Conservation (phyloP, 2,888 invertebrate species). For the Leptinotarsa tumamoca region DNA sequence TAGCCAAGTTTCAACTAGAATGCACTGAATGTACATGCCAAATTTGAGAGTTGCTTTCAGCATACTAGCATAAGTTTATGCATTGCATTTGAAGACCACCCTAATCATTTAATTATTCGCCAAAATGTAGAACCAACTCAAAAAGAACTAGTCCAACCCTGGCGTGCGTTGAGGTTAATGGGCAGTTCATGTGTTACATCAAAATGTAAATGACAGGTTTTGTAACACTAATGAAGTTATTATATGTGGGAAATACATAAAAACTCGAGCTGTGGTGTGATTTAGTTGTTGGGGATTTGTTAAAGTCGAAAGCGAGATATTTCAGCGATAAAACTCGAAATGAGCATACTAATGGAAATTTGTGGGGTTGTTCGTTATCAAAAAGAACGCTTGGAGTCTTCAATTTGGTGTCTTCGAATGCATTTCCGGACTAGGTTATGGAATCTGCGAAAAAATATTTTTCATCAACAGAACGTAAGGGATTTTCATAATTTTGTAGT, state of each 20-base stretch:
- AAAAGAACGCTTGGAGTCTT: not conserved
- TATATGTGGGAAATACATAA: conserved; percentile 42
- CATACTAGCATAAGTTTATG: too few species aligned
- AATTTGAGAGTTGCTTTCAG: too few species aligned
- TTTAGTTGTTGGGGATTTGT: conserved; percentile 34
- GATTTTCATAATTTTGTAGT: too few species aligned
- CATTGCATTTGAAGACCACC: too few species aligned
- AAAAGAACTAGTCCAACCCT: conserved; percentile 11
- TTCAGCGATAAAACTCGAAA: conserved; percentile 31
- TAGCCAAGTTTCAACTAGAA: too few species aligned
- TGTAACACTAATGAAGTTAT: conserved; percentile 45
- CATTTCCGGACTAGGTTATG: too few species aligned
- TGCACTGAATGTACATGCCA: too few species aligned
- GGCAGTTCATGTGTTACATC: conserved; percentile 45
- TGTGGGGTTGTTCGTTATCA: conserved; percentile 37
- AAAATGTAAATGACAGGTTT: conserved; percentile 47
- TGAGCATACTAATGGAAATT: conserved; percentile 39
- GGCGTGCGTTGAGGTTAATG: conserved; percentile 28
- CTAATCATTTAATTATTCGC: too few species aligned
- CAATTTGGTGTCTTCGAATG: too few species aligned
- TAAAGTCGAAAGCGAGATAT: conserved; percentile 25
- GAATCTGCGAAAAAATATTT: too few species aligned
- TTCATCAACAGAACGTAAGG: too few species aligned
- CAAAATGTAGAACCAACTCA: too few species aligned
- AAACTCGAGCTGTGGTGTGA: conserved; percentile 37